Evolutionary conservation across 2,888 invertebrate genomes (phyloP).

Genomic region (Melanotus villosus): DNA sequence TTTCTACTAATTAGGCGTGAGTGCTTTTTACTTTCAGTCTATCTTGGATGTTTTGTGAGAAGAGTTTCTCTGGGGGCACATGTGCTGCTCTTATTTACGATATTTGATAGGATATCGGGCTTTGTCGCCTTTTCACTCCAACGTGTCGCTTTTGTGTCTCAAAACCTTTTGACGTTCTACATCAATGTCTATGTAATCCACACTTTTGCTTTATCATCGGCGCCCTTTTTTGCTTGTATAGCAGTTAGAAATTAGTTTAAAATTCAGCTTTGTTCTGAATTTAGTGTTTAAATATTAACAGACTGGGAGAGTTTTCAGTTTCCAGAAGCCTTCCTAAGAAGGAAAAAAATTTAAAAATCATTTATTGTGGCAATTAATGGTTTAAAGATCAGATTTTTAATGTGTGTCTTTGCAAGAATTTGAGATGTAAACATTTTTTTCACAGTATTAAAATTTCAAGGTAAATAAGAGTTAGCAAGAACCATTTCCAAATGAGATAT

Average conservation of each 20-base stretch:
- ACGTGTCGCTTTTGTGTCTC: conserved; percentile 27
- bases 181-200: not conserved
- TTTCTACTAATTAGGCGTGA: conserved; percentile 29
- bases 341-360: too few species aligned
- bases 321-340: too few species aligned
- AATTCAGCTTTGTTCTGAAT: not conserved
- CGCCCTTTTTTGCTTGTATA: too few species aligned
- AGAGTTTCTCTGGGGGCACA: conserved; percentile 9
- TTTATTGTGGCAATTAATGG: too few species aligned
- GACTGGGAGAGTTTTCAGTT: too few species aligned
- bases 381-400: too few species aligned
- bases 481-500: conserved; percentile 17
- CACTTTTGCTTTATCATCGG: too few species aligned
- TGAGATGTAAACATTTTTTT: too few species aligned
- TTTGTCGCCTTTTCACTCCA: conserved; percentile 33
- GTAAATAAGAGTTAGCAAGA: not conserved
- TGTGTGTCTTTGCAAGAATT: too few species aligned
- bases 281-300: too few species aligned
- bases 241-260: not conserved
- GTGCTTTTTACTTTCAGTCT: conserved; percentile 29
- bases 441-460: not conserved
- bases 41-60: conserved; percentile 5
- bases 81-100: conserved; percentile 36
- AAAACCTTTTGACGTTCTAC: conserved; percentile 9
- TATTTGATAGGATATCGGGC: conserved; percentile 36